Evolutionary conservation across 2,797 vertebrate species (phyloP), one percentile per base, ranked within the genome.

Genomic region (Nannoperca obscura): DNA sequence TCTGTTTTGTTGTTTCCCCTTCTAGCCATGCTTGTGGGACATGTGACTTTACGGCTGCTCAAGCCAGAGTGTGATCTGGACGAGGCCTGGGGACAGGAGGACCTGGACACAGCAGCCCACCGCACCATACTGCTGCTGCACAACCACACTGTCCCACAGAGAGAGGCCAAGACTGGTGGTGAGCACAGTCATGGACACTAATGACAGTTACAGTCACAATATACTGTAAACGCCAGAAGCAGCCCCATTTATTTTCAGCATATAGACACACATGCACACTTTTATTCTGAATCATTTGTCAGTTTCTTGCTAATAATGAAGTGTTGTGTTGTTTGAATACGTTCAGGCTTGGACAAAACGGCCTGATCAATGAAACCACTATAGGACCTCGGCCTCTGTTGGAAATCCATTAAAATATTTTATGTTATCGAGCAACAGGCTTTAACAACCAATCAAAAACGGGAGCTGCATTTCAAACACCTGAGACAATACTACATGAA

Each of bases 1-100:
- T 77, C 3, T 11, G 15, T 20, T 30, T 38, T 10, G 36, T 36
- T 9, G 9, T 65, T n/a, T 3, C 49, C 5, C 24, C 34, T 34
- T 60, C 24, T 40, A 99, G 98, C 97, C 55, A 89, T 91, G 49
- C 95, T 99, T 36, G 96, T 98, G 63, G 97, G 97, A 85, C 96
- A 99, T 0, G 97, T 99, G 90, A 99, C 97, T 24, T 87, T 99
- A 85, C 97, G 98, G 19, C 88, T 98, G 88, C 90, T 99, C 88
- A 98, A 97, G 80, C 98, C 98, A 0, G 97, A 97, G 64, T 99
- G 97, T 84, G 93, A 93, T 11, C 86, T 99, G 67, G 97, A 99
- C 60, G 86, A 93, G 32, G 96, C 96, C 3, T 99, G 98, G 98
- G 96, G 91, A 64, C 96, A 99, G 73, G 98, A 99, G 78, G 96